Evolutionary conservation across 2,113 vertebrate species (phyloP), one percentile per base, ranked within the genome.

Genomic region (Chaetops frenatus): DNA sequence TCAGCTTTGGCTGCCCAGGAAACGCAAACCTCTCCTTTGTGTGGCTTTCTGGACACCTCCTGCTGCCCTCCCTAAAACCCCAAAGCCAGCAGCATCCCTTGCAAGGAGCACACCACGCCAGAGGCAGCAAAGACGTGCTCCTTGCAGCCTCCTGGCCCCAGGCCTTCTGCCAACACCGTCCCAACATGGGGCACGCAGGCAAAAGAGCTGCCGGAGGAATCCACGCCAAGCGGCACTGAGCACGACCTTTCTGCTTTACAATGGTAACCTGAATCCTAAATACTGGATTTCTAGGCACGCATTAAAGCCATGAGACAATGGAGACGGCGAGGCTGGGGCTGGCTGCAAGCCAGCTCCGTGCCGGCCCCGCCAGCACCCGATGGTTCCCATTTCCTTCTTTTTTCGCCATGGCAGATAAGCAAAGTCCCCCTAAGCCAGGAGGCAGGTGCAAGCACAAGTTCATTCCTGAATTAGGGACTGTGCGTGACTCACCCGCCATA

Each of bases 191-290:
- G 93, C 83, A 91, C 4, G 12, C 86, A 90, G 91, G 92, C 88
- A 93, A 96, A 81, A 95, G 90, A 94, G 90, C 96, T 93, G 90
- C 71, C 1, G 0, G 72, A 95, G 88, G 94, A 96, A 95, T 97
- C 94, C 91, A 90, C 7, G 29, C 91, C 95, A 91, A 93, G 92
- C 51, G 4, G 88, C 3, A 2, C 91, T 84, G 92, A 97, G 94
- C 94, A 93, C 77, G 80, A 97, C 96, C 96, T 91, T 95, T 93
- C 95, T 79, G 87, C 88, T 92, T 90, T 92, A 71, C 92, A 95
- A 60, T 62, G 40, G 92, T 94, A 96, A 96, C 94, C 93, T 95
- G 96, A 97, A 96, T 97, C 96, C 95, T 93, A 97, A 97, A 95
- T 96, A 97, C 96, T 94, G 94, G 96, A 97, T 97, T 97, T 96